phyloP scores from a whole-genome alignment of 2,888 invertebrate species.

The Horisme vitalbata region DNA sequence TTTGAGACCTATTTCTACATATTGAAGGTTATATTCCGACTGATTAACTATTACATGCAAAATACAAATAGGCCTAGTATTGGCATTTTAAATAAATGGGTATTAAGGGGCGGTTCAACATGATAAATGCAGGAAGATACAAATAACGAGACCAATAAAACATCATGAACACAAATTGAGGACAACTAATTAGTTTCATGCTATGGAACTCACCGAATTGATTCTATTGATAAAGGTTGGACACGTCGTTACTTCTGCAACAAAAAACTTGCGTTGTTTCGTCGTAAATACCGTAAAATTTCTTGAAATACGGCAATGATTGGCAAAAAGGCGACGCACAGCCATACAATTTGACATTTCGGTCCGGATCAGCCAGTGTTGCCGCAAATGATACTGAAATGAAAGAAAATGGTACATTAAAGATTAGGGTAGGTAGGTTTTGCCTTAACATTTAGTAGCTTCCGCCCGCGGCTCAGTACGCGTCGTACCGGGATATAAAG shows the following conservation, averaged over 20 bases:
- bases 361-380: constrained; percentile 38
- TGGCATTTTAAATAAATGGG: neutral
- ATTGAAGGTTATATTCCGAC: constrained; percentile 1
- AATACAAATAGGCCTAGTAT: neutral
- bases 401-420: constrained; percentile 7
- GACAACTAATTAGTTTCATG: constrained; percentile 22
- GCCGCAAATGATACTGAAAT: constrained; percentile 16
- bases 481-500: no score
- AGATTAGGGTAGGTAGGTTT: no score
- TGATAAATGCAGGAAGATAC: constrained; percentile 1
- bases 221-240: constrained; percentile 30
- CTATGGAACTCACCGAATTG: constrained; percentile 39
- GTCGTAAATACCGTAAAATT: constrained; percentile 58
- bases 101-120: neutral
- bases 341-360: constrained; percentile 70
- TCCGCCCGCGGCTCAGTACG: no score
- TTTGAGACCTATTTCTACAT: neutral
- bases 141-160: constrained; percentile 5
- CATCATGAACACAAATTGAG: constrained; percentile 1
- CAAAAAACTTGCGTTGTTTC: constrained; percentile 40
- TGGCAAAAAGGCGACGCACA: constrained; percentile 75
- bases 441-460: no score
- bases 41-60: no score
- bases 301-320: constrained; percentile 70
- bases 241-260: constrained; percentile 30